These are phyloP conservation scores for Zonitis immaculata DNA, from an alignment of 2,888 invertebrate species.

Conservation along the genomic window DNA sequence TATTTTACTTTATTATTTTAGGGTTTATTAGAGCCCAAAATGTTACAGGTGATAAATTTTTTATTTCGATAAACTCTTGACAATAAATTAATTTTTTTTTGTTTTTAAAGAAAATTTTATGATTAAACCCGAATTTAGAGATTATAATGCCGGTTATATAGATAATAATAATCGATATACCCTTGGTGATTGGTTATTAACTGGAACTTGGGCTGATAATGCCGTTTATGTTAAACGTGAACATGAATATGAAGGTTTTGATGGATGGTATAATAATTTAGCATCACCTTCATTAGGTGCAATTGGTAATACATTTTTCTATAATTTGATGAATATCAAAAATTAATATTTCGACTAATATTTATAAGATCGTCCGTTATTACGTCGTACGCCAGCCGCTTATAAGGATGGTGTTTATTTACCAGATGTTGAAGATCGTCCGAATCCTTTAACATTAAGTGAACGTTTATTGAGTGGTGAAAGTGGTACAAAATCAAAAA, in stretches of 20 bases:
- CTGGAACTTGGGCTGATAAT: constrained; percentile 21
- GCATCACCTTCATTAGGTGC: constrained; percentile 45
- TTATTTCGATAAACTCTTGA: background rate
- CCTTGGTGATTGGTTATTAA: constrained; percentile 31
- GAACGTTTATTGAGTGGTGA: constrained; percentile 49
- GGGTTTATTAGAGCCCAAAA: background rate
- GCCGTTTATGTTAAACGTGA: constrained; percentile 7
- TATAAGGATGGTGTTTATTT: constrained; percentile 56
- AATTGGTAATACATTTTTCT: constrained; percentile 35
- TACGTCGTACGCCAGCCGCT: constrained; percentile 52
- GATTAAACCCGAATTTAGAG: background rate
- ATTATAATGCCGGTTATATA: constrained; percentile 2
- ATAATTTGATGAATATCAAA: constrained; percentile 9
- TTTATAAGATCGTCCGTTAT: constrained; percentile 50
- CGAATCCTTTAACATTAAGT: constrained; percentile 54
- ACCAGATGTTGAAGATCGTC: constrained; percentile 50
- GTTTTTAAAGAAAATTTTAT: background rate
- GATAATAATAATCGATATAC: constrained; percentile 9
- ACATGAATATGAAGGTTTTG: constrained; percentile 45
- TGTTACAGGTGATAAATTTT: background rate
- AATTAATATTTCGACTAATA: constrained; percentile 3
- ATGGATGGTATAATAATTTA: constrained; percentile 48
- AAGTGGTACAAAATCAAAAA: constrained; percentile 45
- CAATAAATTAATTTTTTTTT: background rate
- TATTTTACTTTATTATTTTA: background rate